phyloP scores from a whole-genome alignment of 2,888 invertebrate species.

The Heliconius cydno region DNA sequence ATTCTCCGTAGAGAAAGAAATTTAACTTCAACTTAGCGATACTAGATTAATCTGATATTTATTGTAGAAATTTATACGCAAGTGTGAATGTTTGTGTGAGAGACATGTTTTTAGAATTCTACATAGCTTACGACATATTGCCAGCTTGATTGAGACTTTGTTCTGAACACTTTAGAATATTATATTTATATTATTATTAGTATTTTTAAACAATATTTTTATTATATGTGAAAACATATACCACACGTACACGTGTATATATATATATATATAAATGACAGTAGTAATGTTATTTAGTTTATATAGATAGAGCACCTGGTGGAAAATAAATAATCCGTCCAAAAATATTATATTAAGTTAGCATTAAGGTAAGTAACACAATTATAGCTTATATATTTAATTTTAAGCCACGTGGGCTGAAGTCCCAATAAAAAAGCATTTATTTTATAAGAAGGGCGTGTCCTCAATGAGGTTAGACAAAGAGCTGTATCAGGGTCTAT shows the following conservation, averaged over 20 bases:
- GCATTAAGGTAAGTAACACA: background rate
- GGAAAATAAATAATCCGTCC: conserved; percentile 5
- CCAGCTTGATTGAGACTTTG: conserved; percentile 2
- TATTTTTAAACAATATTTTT: background rate
- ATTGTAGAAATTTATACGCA: conserved; percentile 1
- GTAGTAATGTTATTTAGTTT: background rate
- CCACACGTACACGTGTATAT: too few relatives aligned
- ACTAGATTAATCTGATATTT: conserved; percentile 14
- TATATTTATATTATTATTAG: background rate
- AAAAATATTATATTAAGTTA: background rate
- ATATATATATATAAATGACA: too few relatives aligned
- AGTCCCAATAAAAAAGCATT: background rate
- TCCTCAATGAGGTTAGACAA: background rate
- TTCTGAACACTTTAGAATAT: background rate
- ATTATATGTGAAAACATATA: too few relatives aligned
- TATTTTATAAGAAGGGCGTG: background rate
- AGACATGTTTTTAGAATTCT: background rate
- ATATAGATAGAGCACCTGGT: background rate
- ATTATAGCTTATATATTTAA: background rate
- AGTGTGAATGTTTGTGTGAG: background rate
- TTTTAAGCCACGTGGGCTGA: background rate
- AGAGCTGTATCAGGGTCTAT: too few relatives aligned
- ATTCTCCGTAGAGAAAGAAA: conserved; percentile 45
- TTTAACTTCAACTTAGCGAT: conserved; percentile 33
- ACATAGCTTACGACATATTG: background rate